Conservation (phyloP, 2,113 vertebrate genomes). For the Sarotherodon lohbergeri region DNA sequence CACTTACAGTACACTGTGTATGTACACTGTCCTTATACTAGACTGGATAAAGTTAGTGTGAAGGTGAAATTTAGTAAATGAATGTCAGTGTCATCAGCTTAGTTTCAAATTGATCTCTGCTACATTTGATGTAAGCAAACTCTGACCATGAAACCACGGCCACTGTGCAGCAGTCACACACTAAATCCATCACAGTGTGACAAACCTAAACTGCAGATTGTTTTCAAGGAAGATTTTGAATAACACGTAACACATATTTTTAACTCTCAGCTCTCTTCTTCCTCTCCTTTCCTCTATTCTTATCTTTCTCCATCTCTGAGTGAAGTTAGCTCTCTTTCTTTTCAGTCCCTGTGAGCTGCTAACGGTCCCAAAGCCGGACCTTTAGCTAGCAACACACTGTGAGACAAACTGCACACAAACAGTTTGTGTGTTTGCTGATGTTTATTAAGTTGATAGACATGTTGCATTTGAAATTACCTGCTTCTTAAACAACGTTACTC, state of each 20-base stretch:
- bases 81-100: rapidly evolving
- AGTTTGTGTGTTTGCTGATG: too few relatives aligned
- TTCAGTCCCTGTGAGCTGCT: neutral
- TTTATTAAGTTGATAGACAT: too few relatives aligned
- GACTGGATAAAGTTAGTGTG: rapidly evolving
- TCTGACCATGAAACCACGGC: neutral
- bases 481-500: too few relatives aligned
- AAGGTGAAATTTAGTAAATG: neutral
- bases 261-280: neutral
- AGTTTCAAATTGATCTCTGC: rapidly evolving
- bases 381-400: too few relatives aligned
- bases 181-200: neutral
- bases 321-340: neutral
- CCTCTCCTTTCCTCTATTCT: neutral
- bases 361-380: rapidly evolving
- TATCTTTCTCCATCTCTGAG: rapidly evolving
- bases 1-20: neutral
- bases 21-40: neutral
- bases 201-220: rapidly evolving
- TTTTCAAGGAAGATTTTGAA: neutral
- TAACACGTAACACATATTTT: rapidly evolving
- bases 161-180: too few relatives aligned
- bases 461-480: too few relatives aligned
- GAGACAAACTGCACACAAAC: too few relatives aligned
- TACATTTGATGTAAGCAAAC: neutral